Percentiles rank a stretch among this genome's conserved stretches.
Conservation (phyloP, 1,140 invertebrate genomes). For the Drosophila aff. region DNA sequence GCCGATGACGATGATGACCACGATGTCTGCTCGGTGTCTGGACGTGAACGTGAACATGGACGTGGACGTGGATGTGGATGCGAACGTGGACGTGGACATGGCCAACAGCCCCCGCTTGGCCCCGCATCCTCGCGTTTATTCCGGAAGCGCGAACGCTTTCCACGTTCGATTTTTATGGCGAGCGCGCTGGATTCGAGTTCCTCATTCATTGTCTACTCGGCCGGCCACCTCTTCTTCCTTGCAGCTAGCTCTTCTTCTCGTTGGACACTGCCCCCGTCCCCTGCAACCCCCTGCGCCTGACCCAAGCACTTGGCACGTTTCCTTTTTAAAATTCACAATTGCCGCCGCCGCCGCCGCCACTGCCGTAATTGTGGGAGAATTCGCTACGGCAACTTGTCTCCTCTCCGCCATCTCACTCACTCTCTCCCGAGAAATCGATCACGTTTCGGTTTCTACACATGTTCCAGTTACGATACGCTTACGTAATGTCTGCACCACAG, state of each 20-base stretch:
- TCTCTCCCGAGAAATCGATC: constrained; percentile 72
- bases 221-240: constrained; percentile 13
- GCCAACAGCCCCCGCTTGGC: constrained; percentile 7
- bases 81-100: constrained; percentile 31
- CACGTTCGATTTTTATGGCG: constrained; percentile 81
- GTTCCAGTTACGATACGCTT: constrained; percentile 76
- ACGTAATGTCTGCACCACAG: constrained; percentile 58
- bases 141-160: constrained; percentile 62
- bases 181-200: constrained; percentile 68
- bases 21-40: constrained; percentile 70
- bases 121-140: constrained; percentile 30
- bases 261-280: constrained; percentile 12
- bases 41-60: constrained; percentile 53
- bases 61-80: constrained; percentile 27
- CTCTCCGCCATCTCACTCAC: constrained; percentile 16
- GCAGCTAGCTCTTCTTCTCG: constrained; percentile 3
- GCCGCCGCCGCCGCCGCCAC: constrained; percentile 62
- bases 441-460: constrained; percentile 78
- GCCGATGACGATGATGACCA: constrained; percentile 48
- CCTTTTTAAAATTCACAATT: constrained; percentile 84
- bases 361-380: constrained; percentile 81
- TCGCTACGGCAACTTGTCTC: constrained; percentile 74
- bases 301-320: constrained; percentile 74
- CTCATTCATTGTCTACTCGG: constrained; percentile 70
- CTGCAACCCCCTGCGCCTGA: constrained; percentile 24